Base-by-base conservation (phyloP, 2,888 invertebrate genomes). In the Luperina nickerlii region DNA sequence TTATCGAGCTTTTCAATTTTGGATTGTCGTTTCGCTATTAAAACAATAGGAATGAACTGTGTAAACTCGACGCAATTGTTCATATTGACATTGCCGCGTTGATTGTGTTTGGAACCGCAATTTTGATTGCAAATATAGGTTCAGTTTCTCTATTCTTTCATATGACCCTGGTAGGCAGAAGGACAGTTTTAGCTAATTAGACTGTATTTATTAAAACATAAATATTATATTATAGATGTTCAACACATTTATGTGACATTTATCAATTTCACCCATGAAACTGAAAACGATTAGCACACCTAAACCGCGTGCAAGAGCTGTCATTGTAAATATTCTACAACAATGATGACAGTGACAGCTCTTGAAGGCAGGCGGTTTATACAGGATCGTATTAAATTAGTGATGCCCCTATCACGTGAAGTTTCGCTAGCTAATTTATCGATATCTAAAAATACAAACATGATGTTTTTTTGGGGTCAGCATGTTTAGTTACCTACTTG, bases 51-150 rank as follows among this genome's bases (percentile, higher is more conserved):
- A 65, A 38, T 79, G 68, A 73, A 76, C 71, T 74, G 71, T 74
- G 69, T 73, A 63, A 80, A 69, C 69, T 73, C 24, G 63, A 69
- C 71, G 27, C 69, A 62, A 62, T 76, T 65, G 54, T 80, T 57
- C 54, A 65, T 84, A 48, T 84, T 84, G 72, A 83, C 54, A 76
- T 45, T 57, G 63, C 27, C 68, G 65, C 75, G 62, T 62, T 80
- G 81, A 80, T 84, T 83, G 85, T 83, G 80, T 84, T 80, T 69
- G 76, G 62, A 73, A 63, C 80, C 85, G 71, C 81, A 80, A 62
- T 80, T 75, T 72, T 66, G 81, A 80, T 80, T 74, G 74, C 48
- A 79, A 83, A 82, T 82, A 78, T 63, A 62, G 65, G 15, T 75
- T 68, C 51, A 54, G 54, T 60, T 63, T 32, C 38, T 70, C 70